Evolutionary conservation across 2,888 invertebrate genomes (phyloP).

Genomic region (Tetragonula carbonaria): DNA sequence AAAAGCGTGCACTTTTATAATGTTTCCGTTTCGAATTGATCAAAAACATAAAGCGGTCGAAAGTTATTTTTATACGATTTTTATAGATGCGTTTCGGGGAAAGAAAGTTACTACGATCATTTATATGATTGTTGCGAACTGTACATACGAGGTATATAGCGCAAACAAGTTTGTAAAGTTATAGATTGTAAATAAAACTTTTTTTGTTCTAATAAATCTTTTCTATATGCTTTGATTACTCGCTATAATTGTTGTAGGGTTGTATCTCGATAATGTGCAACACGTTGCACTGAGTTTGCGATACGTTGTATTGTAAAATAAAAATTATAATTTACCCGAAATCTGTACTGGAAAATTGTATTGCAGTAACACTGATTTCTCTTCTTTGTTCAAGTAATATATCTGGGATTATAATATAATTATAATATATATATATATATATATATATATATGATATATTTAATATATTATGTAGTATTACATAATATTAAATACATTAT

Average conservation of each 20-base stretch:
- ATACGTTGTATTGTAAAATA: slow-evolving; percentile 39
- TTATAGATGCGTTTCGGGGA: neutral
- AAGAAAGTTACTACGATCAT: slow-evolving; percentile 7
- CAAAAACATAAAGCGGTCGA: slow-evolving; percentile 4
- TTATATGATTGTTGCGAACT: slow-evolving; percentile 33
- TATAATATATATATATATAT: too few species aligned
- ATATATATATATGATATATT: too few species aligned
- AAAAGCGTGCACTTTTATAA: slow-evolving; percentile 2
- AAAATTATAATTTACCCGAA: slow-evolving; percentile 12
- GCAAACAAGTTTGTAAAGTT: slow-evolving; percentile 44
- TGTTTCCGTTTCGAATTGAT: slow-evolving; percentile 13
- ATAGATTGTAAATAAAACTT: slow-evolving; percentile 61
- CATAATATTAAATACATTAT: too few species aligned
- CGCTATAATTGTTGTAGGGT: slow-evolving; percentile 1
- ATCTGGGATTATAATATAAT: too few species aligned
- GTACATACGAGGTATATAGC: slow-evolving; percentile 41
- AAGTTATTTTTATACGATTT: slow-evolving; percentile 40
- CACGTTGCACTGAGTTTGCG: slow-evolving; percentile 8
- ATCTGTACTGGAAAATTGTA: neutral
- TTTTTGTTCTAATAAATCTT: slow-evolving; percentile 43
- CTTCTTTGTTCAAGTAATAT: neutral
- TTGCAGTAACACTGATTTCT: neutral
- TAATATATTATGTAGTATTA: too few species aligned
- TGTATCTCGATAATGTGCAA: slow-evolving; percentile 47
- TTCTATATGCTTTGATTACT: slow-evolving; percentile 29